These are phyloP conservation scores for Pristis pectinata DNA, from an alignment of 2,797 vertebrate genomes.

Conservation along the genomic window DNA sequence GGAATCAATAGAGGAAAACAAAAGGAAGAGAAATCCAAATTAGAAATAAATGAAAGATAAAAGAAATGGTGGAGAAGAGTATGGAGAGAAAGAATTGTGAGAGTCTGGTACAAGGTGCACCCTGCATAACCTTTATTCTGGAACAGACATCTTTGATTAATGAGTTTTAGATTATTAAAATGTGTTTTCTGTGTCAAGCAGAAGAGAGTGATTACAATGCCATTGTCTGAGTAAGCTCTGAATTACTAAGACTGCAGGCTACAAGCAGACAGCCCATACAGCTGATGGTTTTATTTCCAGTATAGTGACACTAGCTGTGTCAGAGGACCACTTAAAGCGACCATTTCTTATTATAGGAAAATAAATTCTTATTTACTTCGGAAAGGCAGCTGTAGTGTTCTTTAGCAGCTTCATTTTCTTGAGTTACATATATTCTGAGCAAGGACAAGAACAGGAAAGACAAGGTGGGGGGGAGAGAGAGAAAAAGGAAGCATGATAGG, in stretches of 20 bases:
- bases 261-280: background rate
- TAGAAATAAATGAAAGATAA: background rate
- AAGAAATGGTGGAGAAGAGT: background rate
- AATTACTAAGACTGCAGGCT: background rate
- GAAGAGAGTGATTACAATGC: constrained; percentile 4
- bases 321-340: background rate
- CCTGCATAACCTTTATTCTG: background rate
- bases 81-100: background rate
- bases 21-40: background rate
- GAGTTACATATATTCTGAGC: background rate
- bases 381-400: background rate
- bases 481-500: background rate
- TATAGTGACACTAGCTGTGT: background rate
- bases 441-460: background rate
- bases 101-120: background rate
- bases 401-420: background rate
- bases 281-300: background rate
- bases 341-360: background rate
- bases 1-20: background rate
- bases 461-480: too few species aligned
- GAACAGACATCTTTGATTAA: background rate
- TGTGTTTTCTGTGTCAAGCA: background rate
- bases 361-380: background rate
- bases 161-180: constrained; percentile 24
- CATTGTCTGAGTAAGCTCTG: background rate